Base-by-base conservation (phyloP, 2,113 vertebrate species). In the Heteronetta atricapilla region DNA sequence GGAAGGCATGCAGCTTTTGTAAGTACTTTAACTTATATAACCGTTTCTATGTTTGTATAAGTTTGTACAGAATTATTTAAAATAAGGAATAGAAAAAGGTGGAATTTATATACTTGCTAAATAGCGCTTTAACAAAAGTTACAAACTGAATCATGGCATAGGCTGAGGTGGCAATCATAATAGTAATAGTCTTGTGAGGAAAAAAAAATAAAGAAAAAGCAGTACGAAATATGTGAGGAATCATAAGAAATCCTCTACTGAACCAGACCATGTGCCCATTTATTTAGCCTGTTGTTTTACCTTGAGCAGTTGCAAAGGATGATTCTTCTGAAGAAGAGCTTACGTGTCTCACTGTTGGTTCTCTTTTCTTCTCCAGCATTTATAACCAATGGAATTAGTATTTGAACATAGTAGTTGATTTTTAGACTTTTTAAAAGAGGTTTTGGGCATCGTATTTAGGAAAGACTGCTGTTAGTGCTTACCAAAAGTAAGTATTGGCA, bases 1-100 rank as follows among this genome's bases (percentile, higher is more conserved):
- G 98, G 98, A 86, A 97, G 97, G 48, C 98, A 97, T 94, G 96
- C 98, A 79, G 97, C 98, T 18, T 98, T 99, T 96, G 99, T 99
- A 97, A 99, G 99, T 98, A 82, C 79, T 90, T 67, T 29, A 75
- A 59, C 75, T 96, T 83, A 48, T 58, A 29, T 80, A 72, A 46
- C 29, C 68, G 9, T 55, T 94, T 18, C 64, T 20, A 17, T 66
- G 22, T 58, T 75, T 76, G 19, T 82, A 67, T 29, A 60, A 72
- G 25, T 60, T 56, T 63, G 13, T 84, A 34, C 10, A 76, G 60
- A 17, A 63, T 33, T 44, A 72, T 10, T 62, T 58, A 38, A 93
- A 83, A 59, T 25, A 50, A n/a, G 21, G 10, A 64, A 46, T 56
- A 59, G 16, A 40, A 11, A 94, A 73, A 46, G 33, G 7, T 10